These are phyloP conservation scores for Epizoanthus rinbou DNA, from an alignment of 92 coral and sea anemone genomes.

Conservation along the genomic window DNA sequence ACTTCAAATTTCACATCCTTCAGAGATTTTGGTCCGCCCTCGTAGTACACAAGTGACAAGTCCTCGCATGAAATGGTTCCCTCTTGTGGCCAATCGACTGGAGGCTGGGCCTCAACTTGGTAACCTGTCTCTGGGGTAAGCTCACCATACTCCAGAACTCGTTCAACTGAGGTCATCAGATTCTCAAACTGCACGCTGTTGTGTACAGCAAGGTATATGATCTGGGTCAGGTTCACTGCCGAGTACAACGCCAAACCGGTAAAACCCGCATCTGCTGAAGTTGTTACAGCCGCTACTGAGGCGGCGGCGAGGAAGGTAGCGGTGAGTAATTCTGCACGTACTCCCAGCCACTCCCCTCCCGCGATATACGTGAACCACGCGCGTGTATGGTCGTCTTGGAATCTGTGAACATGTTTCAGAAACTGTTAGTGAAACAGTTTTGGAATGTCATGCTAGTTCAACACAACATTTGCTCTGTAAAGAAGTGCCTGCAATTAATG, in stretches of 20 bases:
- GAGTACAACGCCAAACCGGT: slow-evolving; percentile 38
- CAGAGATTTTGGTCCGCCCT: slow-evolving; percentile 47
- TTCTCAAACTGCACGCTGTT: slow-evolving; percentile 37
- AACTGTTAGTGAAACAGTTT: neutral
- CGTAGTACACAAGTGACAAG: slow-evolving; percentile 48
- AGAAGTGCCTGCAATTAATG: too few relatives aligned
- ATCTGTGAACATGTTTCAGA: slow-evolving; percentile 25
- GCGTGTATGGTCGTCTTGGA: slow-evolving; percentile 54
- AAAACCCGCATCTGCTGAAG: slow-evolving; percentile 42
- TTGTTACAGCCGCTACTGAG: slow-evolving; percentile 36
- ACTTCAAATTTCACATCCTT: slow-evolving; percentile 42
- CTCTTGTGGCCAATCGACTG: slow-evolving; percentile 45
- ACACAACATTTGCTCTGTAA: too few relatives aligned
- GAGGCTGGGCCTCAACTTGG: slow-evolving; percentile 31
- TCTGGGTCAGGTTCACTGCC: slow-evolving; percentile 41
- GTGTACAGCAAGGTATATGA: slow-evolving; percentile 36
- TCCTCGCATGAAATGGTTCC: slow-evolving; percentile 52
- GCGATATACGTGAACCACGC: slow-evolving; percentile 56
- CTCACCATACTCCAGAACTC: slow-evolving; percentile 51
- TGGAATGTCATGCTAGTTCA: neutral
- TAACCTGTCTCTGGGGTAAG: slow-evolving; percentile 35
- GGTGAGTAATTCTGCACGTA: slow-evolving; percentile 53
- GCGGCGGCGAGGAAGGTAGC: slow-evolving; percentile 52
- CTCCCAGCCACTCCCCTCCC: slow-evolving; percentile 58
- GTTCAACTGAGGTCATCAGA: slow-evolving; percentile 59